phyloP scores from a whole-genome alignment of 2,888 invertebrate genomes.

The Terebella lapidaria region DNA sequence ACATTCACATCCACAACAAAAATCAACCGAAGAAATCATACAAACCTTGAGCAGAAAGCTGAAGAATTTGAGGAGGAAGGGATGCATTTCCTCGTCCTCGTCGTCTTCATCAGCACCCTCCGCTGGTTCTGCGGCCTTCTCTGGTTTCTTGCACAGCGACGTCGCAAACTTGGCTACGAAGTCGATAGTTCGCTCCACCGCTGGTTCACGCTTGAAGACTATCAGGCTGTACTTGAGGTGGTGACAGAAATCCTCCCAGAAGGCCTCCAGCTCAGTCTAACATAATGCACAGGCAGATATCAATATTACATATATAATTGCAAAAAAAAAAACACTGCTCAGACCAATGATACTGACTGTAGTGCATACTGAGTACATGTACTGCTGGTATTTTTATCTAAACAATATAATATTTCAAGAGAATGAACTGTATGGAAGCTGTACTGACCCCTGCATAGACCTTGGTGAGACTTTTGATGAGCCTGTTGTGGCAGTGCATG shows the following conservation, averaged over 20 bases:
- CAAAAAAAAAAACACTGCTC: background rate
- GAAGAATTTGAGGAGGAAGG: slow-evolving; percentile 61
- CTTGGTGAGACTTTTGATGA: slow-evolving; percentile 32
- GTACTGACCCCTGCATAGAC: slow-evolving; percentile 20
- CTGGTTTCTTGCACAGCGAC: slow-evolving; percentile 49
- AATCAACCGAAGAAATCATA: no score
- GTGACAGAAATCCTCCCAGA: slow-evolving; percentile 64
- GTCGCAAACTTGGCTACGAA: slow-evolving; percentile 70
- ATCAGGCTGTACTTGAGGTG: slow-evolving; percentile 65
- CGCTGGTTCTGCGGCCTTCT: background rate
- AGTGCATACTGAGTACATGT: background rate
- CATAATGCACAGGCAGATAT: background rate
- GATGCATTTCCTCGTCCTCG: slow-evolving; percentile 50
- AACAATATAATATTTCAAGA: background rate
- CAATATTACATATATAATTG: background rate
- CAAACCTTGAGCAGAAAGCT: slow-evolving; percentile 20
- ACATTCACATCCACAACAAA: background rate
- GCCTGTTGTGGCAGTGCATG: slow-evolving; percentile 39
- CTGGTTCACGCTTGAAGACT: slow-evolving; percentile 65
- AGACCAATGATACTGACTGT: background rate
- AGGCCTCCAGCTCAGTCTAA: slow-evolving; percentile 60
- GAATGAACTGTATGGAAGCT: background rate
- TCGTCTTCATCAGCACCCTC: background rate
- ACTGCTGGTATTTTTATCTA: background rate
- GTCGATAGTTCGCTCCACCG: slow-evolving; percentile 65